Conservation (phyloP, 2,113 vertebrate species). For the Indri indri region DNA sequence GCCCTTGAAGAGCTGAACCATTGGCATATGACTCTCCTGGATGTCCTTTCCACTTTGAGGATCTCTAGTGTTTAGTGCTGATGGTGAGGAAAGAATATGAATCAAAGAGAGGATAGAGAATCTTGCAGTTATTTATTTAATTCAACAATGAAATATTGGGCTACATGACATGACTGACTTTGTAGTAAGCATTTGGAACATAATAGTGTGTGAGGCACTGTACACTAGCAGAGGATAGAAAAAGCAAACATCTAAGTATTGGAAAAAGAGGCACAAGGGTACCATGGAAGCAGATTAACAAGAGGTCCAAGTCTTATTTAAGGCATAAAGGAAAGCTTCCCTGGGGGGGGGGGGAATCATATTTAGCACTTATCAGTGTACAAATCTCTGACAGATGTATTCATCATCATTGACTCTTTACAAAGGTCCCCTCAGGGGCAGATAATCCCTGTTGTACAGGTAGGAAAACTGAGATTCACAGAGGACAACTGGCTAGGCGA, state of each 20-base stretch:
- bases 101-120: not conserved
- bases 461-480: not conserved
- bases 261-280: not conserved
- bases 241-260: not conserved
- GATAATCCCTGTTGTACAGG: not conserved
- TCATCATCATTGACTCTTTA: not conserved
- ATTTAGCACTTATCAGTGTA: not conserved
- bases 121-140: not conserved
- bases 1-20: not conserved
- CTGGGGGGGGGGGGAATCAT: no score
- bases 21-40: not conserved
- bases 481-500: not conserved
- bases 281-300: not conserved
- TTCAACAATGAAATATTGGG: not conserved
- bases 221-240: not conserved
- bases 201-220: not conserved
- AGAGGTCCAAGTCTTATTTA: not conserved
- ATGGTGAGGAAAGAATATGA: not conserved
- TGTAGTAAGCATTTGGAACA: not conserved
- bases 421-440: not conserved
- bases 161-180: not conserved
- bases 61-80: not conserved
- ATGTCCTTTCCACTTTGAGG: not conserved
- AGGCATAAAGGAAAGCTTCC: not conserved
- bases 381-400: not conserved